Evolutionary conservation across 1,140 invertebrate genomes (phyloP), one percentile per base, ranked within the genome.

Genomic region (Gryon sp.): DNA sequence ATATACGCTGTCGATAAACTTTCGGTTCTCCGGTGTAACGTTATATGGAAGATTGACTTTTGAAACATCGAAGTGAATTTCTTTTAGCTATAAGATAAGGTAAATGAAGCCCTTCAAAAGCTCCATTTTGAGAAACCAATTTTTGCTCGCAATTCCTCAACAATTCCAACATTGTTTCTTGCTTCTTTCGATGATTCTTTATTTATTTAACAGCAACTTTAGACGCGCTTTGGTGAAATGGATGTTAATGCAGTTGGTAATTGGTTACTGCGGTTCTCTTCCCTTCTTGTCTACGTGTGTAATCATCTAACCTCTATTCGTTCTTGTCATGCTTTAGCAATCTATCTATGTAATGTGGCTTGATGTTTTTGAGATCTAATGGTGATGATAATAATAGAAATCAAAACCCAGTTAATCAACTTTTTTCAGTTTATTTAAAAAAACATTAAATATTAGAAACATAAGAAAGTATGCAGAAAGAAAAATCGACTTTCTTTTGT

Each of bases 261-360:
- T 72, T 52, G 68, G 53, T 72, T 62, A 40, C 46, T 72, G 68
- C n/a, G 68, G 68, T 72, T 38, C 12, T n/a, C 26, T 14, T 30
- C 11, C 15, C 18, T 4, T 15, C 20, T 3, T 2, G 22, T 38
- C 6, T 24, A n/a, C 12, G 16, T 16, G 26, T 43, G 55, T 45
- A 70, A 62, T 70, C 28, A 53, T 62, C 36, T 45, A 36, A 45
- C 66, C 66, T 53, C 38, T 62, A 45, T 53, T 53, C 55, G 46
- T 70, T 53, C 38, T 45, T 60, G 66, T 60, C 55, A 62, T 36
- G 48, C 30, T 41, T 45, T 36, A 60, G 40, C 43, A 20, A 62
- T 32, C 36, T 36, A 41, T 52, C 53, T 28, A 2, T 16, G 19
- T 50, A 68, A 57, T 38, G 40, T 8, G 16, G 30, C n/a, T n/a